These are phyloP conservation scores for Cryptophagus acutangulus DNA, from an alignment of 2,888 invertebrate species.

Conservation along the genomic window DNA sequence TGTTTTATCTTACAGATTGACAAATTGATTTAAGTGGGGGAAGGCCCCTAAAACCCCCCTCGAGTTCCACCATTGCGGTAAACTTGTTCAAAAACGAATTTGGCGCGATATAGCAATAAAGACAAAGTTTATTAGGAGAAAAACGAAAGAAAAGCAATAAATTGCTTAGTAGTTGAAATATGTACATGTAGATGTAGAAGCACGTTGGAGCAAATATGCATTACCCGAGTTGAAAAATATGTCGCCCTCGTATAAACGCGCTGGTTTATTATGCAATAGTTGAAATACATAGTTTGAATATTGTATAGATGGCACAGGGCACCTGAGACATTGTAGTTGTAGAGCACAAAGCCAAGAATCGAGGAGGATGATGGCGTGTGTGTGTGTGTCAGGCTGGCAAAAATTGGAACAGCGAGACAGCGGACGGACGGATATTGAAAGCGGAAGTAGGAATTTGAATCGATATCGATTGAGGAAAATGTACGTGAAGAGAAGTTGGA, in stretches of 20 bases:
- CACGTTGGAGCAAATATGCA: too few species aligned
- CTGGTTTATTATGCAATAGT: constrained; percentile 6
- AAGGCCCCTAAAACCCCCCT: too few species aligned
- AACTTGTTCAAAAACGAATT: too few species aligned
- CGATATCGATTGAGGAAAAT: constrained; percentile 29
- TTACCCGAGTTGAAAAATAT: background rate
- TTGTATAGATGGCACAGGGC: too few species aligned
- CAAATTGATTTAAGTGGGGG: too few species aligned
- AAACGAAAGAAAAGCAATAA: too few species aligned
- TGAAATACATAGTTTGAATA: constrained; percentile 1
- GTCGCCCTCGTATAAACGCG: background rate
- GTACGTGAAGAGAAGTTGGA: constrained; percentile 8
- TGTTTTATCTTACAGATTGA: too few species aligned
- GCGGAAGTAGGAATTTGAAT: constrained; percentile 14
- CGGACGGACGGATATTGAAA: constrained; percentile 13
- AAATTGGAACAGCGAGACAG: constrained; percentile 23
- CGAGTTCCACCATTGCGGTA: too few species aligned
- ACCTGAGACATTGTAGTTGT: constrained; percentile 10
- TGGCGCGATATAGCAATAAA: too few species aligned
- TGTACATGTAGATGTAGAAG: too few species aligned
- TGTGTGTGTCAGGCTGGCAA: constrained; percentile 14
- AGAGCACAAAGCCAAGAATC: constrained; percentile 10
- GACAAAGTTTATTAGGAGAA: too few species aligned
- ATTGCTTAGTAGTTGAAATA: too few species aligned
- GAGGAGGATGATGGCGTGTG: constrained; percentile 11